Base-by-base conservation (phyloP, 1,140 invertebrate genomes). In the Orius insidiosus region DNA sequence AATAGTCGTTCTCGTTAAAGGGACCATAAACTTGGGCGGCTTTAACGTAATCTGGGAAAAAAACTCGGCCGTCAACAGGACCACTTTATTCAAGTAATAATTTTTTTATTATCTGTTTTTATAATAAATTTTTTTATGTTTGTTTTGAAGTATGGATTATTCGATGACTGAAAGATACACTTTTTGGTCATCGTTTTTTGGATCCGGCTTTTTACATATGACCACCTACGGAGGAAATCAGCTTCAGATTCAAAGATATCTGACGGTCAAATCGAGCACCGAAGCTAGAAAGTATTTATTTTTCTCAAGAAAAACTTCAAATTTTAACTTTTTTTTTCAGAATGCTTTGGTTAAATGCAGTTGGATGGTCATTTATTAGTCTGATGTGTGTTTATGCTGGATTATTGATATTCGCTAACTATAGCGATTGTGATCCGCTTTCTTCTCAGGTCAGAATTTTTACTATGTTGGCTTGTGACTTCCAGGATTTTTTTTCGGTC, bases 381-480 rank as follows among this genome's bases (percentile, higher is more conserved):
- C 13, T 54, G 7, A 40, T 59, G 35, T 56, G 54, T 6, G 54
- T 53, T 11, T 90, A 80, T 58, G 74, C 74, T 48, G 88, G 88
- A 31, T 59, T 93, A 33, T 63, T 90, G 9, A 78, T 90, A 15
- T 90, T 78, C 58, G 85, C 85, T 8, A 76, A 76, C 48, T 92
- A 88, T 59, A 62, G 79, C 48, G 71, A 80, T 50, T 93, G 87
- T 57, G 86, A 94, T 69, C 86, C 86, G 6, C 60, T 90, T 30
- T 75, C 75, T 36, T 78, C 77, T 5, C 71, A 74, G 67, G 74
- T 80, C n/a, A n/a, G n/a, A n/a, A n/a, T n/a, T n/a, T n/a, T n/a
- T n/a, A n/a, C n/a, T n/a, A n/a, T n/a, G n/a, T n/a, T n/a, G n/a
- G n/a, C n/a, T n/a, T n/a, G n/a, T n/a, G n/a, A n/a, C n/a, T n/a